A percentile compares a stretch with the other conserved stretches of the same genome.
phyloP scores from a whole-genome alignment of 2,797 vertebrate species.

The Malurus leucopterus region DNA sequence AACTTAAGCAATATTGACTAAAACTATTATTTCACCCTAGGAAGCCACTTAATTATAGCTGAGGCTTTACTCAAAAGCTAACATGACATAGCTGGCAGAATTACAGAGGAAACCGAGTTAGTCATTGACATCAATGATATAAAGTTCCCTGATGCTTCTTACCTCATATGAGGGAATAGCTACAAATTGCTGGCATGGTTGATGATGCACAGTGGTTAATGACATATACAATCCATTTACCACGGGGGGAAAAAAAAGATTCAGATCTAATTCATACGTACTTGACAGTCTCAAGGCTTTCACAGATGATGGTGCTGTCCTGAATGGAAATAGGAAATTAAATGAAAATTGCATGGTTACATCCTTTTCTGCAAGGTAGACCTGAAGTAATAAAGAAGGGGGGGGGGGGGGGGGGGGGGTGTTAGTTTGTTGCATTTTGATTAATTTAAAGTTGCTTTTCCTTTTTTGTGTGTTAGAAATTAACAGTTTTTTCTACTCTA shows the following conservation, averaged over 20 bases:
- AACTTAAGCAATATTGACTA: conserved; percentile 35
- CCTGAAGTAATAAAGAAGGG: neutral
- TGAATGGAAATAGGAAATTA: neutral
- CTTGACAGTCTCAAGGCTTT: neutral
- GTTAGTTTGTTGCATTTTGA: neutral
- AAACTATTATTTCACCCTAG: conserved; percentile 1
- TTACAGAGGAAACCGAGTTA: neutral
- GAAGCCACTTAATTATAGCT: conserved; percentile 25
- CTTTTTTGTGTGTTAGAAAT: neutral
- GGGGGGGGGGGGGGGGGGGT: neutral
- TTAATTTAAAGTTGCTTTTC: neutral
- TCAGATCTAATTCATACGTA: neutral
- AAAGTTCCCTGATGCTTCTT: neutral
- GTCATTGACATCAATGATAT: neutral
- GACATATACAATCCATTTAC: neutral
- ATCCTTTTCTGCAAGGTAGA: neutral
- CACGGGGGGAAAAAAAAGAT: neutral
- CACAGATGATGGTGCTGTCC: neutral
- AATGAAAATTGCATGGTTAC: neutral
- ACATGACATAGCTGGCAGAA: conserved; percentile 1
- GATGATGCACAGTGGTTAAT: neutral
- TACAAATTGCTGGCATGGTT: neutral
- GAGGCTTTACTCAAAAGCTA: neutral
- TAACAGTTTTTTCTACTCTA: neutral
- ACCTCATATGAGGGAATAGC: neutral